Base-by-base conservation (phyloP, 2,888 invertebrate species). In the Drosophila acutilabella region DNA sequence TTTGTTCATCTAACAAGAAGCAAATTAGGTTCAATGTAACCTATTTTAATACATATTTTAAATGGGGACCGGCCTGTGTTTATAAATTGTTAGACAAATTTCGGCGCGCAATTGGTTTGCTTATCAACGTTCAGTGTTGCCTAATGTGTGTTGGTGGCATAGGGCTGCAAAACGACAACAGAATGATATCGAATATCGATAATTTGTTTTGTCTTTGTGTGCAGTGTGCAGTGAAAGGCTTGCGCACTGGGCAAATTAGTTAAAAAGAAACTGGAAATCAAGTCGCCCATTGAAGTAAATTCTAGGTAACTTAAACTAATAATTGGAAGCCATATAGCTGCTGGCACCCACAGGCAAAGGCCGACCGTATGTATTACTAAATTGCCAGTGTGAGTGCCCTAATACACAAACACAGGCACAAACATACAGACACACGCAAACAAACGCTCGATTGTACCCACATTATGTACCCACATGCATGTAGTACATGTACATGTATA, bases 251-350 rank as follows among this genome's bases (percentile, higher is more conserved):
- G 61, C 54, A 74, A 76, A 61, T 69, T 56, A 70, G 74, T 74
- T 65, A 42, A 73, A 60, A 73, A 52, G 78, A 72, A 76, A 78
- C 70, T 76, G 75, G 73, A 70, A 80, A 57, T 68, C 59, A 78
- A 83, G 58, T 81, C 64, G 65, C 64, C 65, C 61, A 65, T 60
- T 65, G 66, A 71, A 87, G 87, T 77, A 81, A 81, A 74, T 87
- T 62, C 71, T 68, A 78, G 76, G 81, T 69, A 69, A 84, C 71
- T 76, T 53, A 66, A 59, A 62, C 74, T 76, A 61, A 74, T 74
- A 76, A 73, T 78, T 78, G 47, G 74, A 76, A 70, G 74, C 76
- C 76, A 57, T 64, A 65, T 14, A 76, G 18, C 16, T 74, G 78
- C 48, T 54, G 45, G 33, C 33, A 51, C 14, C 71, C 47, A 44